Evolutionary conservation across 1,140 invertebrate species (phyloP).

Genomic region (Drosophila sucinea): DNA sequence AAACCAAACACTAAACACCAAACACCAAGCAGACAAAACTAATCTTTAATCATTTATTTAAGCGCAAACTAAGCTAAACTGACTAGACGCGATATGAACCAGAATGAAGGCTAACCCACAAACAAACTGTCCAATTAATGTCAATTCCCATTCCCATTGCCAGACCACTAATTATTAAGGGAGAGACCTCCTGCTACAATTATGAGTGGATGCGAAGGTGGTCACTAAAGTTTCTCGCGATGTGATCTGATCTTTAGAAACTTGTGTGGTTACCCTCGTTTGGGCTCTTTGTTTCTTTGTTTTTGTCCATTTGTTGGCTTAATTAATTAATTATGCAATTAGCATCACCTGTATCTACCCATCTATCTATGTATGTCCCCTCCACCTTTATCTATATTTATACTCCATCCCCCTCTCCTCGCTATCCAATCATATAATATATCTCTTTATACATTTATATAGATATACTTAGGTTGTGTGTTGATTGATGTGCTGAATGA

Average conservation of each 20-base stretch:
- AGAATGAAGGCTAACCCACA: neutral
- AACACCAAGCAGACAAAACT: constrained; percentile 13
- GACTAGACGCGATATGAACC: neutral
- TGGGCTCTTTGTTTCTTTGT: too few relatives aligned
- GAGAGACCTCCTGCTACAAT: neutral
- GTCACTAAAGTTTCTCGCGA: neutral
- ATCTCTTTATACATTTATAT: neutral
- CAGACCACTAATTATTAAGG: neutral
- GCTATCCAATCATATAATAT: neutral
- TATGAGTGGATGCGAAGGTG: neutral
- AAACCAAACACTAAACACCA: constrained; percentile 18
- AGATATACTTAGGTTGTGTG: constrained; percentile 39
- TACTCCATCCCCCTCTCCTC: neutral
- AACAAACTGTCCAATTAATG: neutral
- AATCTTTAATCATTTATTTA: constrained; percentile 16
- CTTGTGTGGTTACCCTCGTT: neutral
- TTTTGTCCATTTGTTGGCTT: neutral
- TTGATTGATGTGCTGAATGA: constrained; percentile 79
- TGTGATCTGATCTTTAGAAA: neutral
- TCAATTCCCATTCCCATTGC: neutral
- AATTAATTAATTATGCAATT: constrained; percentile 49
- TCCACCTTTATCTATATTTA: constrained; percentile 3
- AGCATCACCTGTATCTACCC: constrained; percentile 15
- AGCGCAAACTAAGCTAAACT: constrained; percentile 7
- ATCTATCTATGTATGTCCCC: neutral